These are phyloP conservation scores for Arenicola marina DNA, from an alignment of 2,888 invertebrate genomes.

Conservation along the genomic window DNA sequence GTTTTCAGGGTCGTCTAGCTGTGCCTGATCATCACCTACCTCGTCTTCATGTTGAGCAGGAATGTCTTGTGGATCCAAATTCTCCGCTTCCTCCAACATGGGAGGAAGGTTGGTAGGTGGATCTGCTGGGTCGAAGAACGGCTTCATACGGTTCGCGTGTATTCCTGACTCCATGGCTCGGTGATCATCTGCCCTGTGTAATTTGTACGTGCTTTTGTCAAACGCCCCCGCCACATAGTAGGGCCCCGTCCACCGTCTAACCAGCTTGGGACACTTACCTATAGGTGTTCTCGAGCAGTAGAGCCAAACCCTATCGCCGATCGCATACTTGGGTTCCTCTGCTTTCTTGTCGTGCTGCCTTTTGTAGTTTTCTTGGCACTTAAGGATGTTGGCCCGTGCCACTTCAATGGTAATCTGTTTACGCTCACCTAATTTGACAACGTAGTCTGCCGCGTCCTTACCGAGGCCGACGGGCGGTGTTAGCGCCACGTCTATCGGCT, in stretches of 20 bases:
- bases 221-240: neutral
- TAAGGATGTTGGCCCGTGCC: neutral
- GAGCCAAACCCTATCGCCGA: neutral
- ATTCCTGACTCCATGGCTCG: neutral
- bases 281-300: neutral
- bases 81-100: too few relatives aligned
- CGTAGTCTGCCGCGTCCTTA: neutral
- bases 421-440: neutral
- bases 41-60: too few relatives aligned
- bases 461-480: neutral
- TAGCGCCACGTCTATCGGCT: constrained; percentile 2
- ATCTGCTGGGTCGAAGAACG: neutral
- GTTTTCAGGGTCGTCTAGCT: too few relatives aligned
- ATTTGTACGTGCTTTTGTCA: neutral
- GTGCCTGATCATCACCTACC: too few relatives aligned
- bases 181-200: neutral
- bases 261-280: neutral
- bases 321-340: neutral
- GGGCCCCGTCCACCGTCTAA: neutral
- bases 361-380: neutral
- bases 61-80: too few relatives aligned
- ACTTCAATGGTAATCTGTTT: neutral
- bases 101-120: too few relatives aligned
- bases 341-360: neutral
- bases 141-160: neutral